These are phyloP conservation scores for Enchytraeus crypticus DNA, from an alignment of 2,888 invertebrate species.

Conservation along the genomic window DNA sequence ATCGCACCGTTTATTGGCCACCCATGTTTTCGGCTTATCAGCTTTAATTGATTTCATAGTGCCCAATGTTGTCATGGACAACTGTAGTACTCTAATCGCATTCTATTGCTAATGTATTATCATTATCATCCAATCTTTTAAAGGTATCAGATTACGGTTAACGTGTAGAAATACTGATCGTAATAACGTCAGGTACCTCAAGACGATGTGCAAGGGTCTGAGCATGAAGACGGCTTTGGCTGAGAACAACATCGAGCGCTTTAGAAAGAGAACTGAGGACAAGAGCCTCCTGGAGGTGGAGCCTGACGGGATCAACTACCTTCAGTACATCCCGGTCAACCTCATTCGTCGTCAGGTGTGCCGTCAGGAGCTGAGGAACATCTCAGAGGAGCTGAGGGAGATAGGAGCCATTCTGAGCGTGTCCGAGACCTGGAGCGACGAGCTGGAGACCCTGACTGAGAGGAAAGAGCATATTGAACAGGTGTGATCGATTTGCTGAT, in stretches of 20 bases:
- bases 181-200: constrained; percentile 6
- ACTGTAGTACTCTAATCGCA: too few relatives aligned
- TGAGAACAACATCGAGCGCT: constrained; percentile 3
- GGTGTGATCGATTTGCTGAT: too few relatives aligned
- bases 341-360: background rate
- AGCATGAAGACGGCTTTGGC: constrained; percentile 9
- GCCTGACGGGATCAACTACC: background rate
- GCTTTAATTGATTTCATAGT: too few relatives aligned
- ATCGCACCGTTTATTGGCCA: too few relatives aligned
- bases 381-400: constrained; percentile 3
- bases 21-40: too few relatives aligned
- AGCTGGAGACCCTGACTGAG: background rate
- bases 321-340: background rate
- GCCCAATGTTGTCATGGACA: too few relatives aligned
- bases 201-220: background rate
- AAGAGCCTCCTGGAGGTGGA: constrained; percentile 2
- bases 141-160: too few relatives aligned
- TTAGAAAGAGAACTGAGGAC: background rate
- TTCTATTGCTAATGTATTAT: too few relatives aligned
- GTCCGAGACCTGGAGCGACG: background rate
- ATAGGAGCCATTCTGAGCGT: background rate
- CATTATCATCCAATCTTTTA: too few relatives aligned
- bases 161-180: too few relatives aligned
- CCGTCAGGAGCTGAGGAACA: background rate
- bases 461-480: too few relatives aligned